Base-by-base conservation (phyloP, 2,113 vertebrate genomes). In the Gymnobelideus leadbeateri region DNA sequence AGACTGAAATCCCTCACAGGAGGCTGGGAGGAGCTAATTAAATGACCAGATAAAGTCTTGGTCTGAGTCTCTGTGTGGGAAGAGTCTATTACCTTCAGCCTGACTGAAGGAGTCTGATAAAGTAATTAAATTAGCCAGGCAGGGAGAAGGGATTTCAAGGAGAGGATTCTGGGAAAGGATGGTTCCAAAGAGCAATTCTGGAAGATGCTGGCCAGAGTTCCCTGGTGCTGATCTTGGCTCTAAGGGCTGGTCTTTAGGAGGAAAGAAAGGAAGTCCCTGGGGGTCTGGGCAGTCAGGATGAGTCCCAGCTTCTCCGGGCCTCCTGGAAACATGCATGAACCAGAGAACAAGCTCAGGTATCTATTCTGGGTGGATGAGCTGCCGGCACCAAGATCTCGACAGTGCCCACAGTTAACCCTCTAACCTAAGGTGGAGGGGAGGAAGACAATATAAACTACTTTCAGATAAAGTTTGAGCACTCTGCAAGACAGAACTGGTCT, bases 61-160 rank as follows among this genome's bases (percentile, higher is more conserved):
- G 68, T 21, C n/a, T 84, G 68, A 84, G 68, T 57, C 14, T 92
- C 68, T 57, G 19, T 6, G 90, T 68, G 31, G 26, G 51, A 12
- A 96, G 28, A 26, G 51, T 31, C 93, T 77, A 8, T 90, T 55
- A 24, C 52, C 43, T 7, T 57, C 68, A 8, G 31, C 52, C 51
- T 31, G 46, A 23, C 8, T 37, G 94, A 91, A 54, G 84, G 94
- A 43, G 52, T n/a, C 93, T 53, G 94, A 95, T 94, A 97, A 93
- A 92, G 77, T 52, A 95, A 96, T 94, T 95, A 95, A 91, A 61
- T 95, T 95, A 95, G 19, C 25, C 10, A 11, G 92, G 47, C 61
- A 57, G 90, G 89, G 68, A 93, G 43, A 24, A 53, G 68, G 68
- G 68, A 84, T 43, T n/a, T 84, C 68, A 84, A 92, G 24, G 51